Conservation (phyloP, 2,113 vertebrate genomes). For the Cephalopterus ornatus region DNA sequence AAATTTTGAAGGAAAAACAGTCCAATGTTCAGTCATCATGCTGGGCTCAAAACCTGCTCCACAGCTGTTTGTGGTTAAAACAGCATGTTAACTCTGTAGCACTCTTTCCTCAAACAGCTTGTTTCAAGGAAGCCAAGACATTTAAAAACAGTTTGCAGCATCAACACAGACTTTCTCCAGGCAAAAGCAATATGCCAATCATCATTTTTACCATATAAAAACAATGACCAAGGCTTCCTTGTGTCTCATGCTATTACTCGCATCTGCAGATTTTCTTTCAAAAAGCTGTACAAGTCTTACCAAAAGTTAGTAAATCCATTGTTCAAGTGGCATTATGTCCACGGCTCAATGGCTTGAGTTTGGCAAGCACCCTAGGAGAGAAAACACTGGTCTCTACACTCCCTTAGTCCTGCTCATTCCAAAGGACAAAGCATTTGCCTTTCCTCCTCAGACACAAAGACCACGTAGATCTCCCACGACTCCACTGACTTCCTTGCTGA, state of each 20-base stretch:
- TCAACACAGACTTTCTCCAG: background rate
- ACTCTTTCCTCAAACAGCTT: background rate
- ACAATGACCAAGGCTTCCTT: background rate
- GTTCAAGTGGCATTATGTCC: background rate
- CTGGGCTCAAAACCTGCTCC: constrained; percentile 3
- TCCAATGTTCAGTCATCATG: background rate
- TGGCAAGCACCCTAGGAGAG: background rate
- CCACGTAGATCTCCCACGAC: background rate
- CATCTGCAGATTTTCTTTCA: background rate
- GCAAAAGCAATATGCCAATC: background rate
- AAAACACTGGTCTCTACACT: background rate
- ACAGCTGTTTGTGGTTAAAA: background rate
- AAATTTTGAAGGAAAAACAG: background rate
- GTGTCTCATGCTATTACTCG: background rate
- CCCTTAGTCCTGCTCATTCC: background rate
- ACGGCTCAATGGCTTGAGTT: background rate
- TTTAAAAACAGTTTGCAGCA: background rate
- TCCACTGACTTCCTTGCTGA: background rate
- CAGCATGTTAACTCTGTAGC: background rate
- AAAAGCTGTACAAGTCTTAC: background rate
- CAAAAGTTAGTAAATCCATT: background rate
- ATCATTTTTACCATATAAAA: background rate
- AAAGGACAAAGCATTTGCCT: background rate
- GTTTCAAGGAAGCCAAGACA: background rate
- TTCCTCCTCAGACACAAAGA: background rate